phyloP scores from a whole-genome alignment of 2,797 vertebrate species.

The Margarornis squamiger region DNA sequence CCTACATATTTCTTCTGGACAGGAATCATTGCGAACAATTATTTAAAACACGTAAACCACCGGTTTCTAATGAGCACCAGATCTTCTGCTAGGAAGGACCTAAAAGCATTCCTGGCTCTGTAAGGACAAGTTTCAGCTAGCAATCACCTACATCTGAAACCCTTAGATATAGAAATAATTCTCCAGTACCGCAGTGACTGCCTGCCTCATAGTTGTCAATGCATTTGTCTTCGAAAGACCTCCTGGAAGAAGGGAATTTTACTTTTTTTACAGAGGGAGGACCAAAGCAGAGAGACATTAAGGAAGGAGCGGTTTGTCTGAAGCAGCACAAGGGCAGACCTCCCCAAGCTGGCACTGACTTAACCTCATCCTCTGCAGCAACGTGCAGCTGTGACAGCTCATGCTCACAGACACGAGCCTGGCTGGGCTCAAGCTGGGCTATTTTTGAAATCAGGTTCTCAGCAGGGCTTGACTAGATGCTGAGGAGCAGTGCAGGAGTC shows the following conservation, averaged over 20 bases:
- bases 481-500: background rate
- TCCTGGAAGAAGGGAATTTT: background rate
- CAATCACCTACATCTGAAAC: background rate
- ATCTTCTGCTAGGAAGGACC: background rate
- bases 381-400: background rate
- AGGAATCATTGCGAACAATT: background rate
- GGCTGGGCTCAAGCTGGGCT: background rate
- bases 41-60: background rate
- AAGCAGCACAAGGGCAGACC: background rate
- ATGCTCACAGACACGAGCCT: background rate
- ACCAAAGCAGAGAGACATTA: background rate
- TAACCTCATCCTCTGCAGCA: background rate
- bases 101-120: constrained; percentile 2
- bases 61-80: background rate
- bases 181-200: background rate
- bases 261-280: background rate
- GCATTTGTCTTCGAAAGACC: background rate
- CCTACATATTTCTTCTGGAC: background rate
- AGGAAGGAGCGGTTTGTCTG: background rate
- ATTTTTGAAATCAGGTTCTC: background rate
- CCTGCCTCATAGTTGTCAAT: background rate
- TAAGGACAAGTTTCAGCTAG: background rate
- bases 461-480: background rate
- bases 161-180: background rate
- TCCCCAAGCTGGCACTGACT: background rate